Percentiles rank a stretch among this genome's conserved stretches.
Evolutionary conservation across 2,888 invertebrate genomes (phyloP).

Genomic region (Pharmacophagus antenor): DNA sequence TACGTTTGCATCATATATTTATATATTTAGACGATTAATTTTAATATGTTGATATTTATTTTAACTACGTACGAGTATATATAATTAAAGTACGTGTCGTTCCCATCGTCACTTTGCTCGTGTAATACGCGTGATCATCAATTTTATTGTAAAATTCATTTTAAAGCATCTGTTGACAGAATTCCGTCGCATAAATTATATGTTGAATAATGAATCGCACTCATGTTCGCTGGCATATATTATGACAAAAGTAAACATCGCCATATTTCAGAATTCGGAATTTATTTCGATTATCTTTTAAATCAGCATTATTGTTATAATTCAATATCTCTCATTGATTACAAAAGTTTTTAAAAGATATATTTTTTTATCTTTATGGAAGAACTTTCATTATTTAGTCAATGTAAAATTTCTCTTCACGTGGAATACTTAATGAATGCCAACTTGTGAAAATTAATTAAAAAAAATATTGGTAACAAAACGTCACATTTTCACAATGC

Average conservation of each 20-base stretch:
- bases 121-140: conserved; percentile 9
- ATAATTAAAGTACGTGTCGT: background rate
- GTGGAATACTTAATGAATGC: too few relatives aligned
- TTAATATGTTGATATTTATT: background rate
- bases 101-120: background rate
- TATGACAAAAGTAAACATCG: conserved; percentile 24
- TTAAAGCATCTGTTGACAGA: conserved; percentile 20
- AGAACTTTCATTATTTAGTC: too few relatives aligned
- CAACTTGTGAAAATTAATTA: too few relatives aligned
- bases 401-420: too few relatives aligned
- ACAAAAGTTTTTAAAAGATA: background rate
- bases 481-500: too few relatives aligned
- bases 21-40: background rate
- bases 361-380: too few relatives aligned
- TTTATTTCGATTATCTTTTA: conserved; percentile 15
- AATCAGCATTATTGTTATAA: conserved; percentile 15
- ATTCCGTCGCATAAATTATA: conserved; percentile 27
- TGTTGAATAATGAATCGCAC: conserved; percentile 27
- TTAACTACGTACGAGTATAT: background rate
- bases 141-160: conserved; percentile 22
- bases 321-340: background rate
- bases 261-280: conserved; percentile 7
- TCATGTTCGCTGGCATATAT: conserved; percentile 19
- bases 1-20: too few relatives aligned
- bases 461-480: too few relatives aligned